Base-by-base conservation (phyloP, 2,797 vertebrate species). In the Clamator glandarius region DNA sequence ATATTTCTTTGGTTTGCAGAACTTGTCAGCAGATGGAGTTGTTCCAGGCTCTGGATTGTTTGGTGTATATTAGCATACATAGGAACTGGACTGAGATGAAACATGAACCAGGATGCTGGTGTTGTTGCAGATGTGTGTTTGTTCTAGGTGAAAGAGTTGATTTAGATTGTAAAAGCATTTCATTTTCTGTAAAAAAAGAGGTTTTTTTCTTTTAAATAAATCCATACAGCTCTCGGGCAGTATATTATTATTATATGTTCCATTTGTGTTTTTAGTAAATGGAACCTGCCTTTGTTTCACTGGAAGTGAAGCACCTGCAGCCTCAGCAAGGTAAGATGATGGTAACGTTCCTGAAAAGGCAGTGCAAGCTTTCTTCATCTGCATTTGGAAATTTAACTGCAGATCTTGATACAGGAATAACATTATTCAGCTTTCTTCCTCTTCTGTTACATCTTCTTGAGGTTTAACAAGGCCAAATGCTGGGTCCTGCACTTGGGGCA, bases 31-130 rank as follows among this genome's bases (percentile, higher is more conserved):
- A 84, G 78, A 4, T 16, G 36, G 52, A 70, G 42, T 2, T 13
- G 15, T 70, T 58, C 15, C 19, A 33, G 33, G 14, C 36, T 44
- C n/a, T 9, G 69, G 12, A 4, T 64, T 69, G 8, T 42, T 77
- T 61, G 48, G 48, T 28, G 4, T 33, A 1, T 41, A 23, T 41
- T 31, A 6, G 26, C 41, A 7, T 6, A 8, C 23, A 4, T 2
- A 31, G 21, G 61, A 36, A 55, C 57, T 25, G 4, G 1, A 28
- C 17, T 3, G 5, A 20, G 4, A 0, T 19, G 62, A 29, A 23
- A 36, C 5, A 1, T 10, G n/a, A 29, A 8, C 29, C 15, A 12
- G 24, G 61, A 41, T 1, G 4, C 16, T 36, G 15, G 14, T 61
- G 4, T 2, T 57, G 4, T 6, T 84, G 36, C 21, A 14, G 8